These are phyloP conservation scores for Pogonomyrmex californicus DNA, from an alignment of 1,140 invertebrate species.

Conservation along the genomic window DNA sequence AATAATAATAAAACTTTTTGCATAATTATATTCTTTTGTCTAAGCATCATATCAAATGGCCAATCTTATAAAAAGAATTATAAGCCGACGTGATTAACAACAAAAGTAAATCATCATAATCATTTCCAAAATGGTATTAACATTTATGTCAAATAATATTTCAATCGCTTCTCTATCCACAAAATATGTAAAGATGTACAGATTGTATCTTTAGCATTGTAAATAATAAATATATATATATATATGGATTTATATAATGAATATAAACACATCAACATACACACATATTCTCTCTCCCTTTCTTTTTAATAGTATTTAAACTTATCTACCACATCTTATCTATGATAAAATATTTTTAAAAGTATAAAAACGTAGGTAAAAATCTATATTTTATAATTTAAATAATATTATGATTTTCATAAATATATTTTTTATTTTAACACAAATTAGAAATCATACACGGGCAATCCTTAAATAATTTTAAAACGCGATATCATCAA, in stretches of 20 bases:
- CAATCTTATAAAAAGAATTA: constrained; percentile 1
- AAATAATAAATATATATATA: constrained; percentile 66
- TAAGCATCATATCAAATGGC: neutral
- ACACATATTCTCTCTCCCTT: too few species aligned
- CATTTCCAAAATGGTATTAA: constrained; percentile 29
- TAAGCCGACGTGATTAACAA: neutral
- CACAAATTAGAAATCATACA: too few species aligned
- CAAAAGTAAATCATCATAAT: neutral
- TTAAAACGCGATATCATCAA: too few species aligned
- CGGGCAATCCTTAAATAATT: too few species aligned
- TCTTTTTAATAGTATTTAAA: too few species aligned
- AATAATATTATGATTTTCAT: too few species aligned
- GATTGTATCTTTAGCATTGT: constrained; percentile 63
- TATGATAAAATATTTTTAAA: too few species aligned
- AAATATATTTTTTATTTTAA: too few species aligned
- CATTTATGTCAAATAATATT: neutral
- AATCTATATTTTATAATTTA: too few species aligned
- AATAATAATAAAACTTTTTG: neutral
- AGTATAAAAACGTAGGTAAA: too few species aligned
- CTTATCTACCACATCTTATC: too few species aligned
- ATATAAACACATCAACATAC: neutral
- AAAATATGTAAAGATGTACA: constrained; percentile 65
- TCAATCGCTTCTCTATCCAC: neutral
- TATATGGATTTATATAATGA: constrained; percentile 22
- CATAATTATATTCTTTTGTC: constrained; percentile 3